phyloP scores from a whole-genome alignment of 2,888 invertebrate species.

The Capitulum mitella region DNA sequence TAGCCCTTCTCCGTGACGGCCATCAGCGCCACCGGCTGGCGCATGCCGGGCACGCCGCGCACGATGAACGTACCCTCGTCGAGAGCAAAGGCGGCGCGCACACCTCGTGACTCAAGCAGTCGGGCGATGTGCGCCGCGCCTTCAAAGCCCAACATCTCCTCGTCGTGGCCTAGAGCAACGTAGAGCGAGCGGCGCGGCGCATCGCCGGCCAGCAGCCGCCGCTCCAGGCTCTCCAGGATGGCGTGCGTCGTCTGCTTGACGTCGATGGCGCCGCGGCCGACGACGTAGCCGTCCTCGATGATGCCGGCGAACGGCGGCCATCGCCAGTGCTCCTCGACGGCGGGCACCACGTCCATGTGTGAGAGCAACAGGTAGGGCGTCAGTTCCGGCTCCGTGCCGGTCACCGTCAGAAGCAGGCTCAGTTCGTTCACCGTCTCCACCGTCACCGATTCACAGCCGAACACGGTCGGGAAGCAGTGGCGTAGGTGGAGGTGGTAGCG shows the following conservation, averaged over 20 bases:
- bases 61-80: not conserved
- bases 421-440: conserved; percentile 42
- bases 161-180: not conserved
- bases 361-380: conserved; percentile 47
- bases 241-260: conserved; percentile 43
- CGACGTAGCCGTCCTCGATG: conserved; percentile 44
- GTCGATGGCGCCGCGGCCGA: conserved; percentile 50
- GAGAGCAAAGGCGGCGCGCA: not conserved
- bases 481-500: too few species aligned
- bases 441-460: conserved; percentile 38
- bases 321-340: conserved; percentile 40
- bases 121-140: not conserved
- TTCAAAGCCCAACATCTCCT: not conserved
- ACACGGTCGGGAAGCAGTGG: conserved; percentile 32
- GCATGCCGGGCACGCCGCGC: not conserved
- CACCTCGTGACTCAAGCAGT: not conserved
- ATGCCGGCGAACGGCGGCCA: conserved; percentile 46
- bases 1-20: conserved; percentile 36
- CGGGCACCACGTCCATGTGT: conserved; percentile 51
- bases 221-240: conserved; percentile 47
- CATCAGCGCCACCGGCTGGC: conserved; percentile 26
- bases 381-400: conserved; percentile 42
- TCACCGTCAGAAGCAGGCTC: conserved; percentile 46
- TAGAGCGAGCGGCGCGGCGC: conserved; percentile 45
- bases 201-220: conserved; percentile 42